These are phyloP conservation scores for Ernsta delagoae DNA, from an alignment of 2,888 invertebrate genomes.

Conservation along the genomic window DNA sequence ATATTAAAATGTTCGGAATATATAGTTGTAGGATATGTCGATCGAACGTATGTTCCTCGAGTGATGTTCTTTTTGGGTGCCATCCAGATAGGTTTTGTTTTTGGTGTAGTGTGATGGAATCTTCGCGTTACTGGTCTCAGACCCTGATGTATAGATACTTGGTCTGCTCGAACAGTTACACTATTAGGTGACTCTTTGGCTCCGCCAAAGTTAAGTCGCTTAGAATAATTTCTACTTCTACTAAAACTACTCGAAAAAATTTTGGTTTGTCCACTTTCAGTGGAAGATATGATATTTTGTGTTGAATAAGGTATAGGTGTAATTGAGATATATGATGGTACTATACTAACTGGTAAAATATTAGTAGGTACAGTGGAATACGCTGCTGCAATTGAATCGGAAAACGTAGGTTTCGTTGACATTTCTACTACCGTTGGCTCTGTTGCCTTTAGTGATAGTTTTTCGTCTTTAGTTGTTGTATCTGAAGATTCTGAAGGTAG, in stretches of 20 bases:
- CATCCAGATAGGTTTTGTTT: conserved; percentile 73
- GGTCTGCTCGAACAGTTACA: conserved; percentile 62
- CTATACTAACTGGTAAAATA: conserved; percentile 41
- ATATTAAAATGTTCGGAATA: conserved; percentile 76
- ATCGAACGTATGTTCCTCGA: conserved; percentile 50
- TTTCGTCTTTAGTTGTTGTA: conserved; percentile 53
- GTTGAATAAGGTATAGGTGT: conserved; percentile 52
- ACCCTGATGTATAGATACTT: conserved; percentile 48
- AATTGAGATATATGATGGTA: conserved; percentile 42
- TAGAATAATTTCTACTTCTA: conserved; percentile 71
- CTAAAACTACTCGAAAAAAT: conserved; percentile 56
- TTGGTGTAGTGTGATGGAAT: conserved; percentile 73
- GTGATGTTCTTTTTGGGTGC: conserved; percentile 68
- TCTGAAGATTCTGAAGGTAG: conserved; percentile 58
- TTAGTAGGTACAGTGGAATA: conserved; percentile 55
- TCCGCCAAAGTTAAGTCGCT: conserved; percentile 66
- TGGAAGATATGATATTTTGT: conserved; percentile 59
- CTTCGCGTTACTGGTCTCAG: conserved; percentile 61
- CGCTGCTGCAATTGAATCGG: conserved; percentile 43
- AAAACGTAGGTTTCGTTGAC: conserved; percentile 46
- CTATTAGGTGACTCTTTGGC: conserved; percentile 72
- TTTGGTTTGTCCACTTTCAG: conserved; percentile 55
- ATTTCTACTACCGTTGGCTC: conserved; percentile 49
- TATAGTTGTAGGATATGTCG: conserved; percentile 66
- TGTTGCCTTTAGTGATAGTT: conserved; percentile 56